Percentiles rank a stretch among this genome's conserved stretches.
Conservation (phyloP, 2,888 invertebrate genomes). For the Mylabris sibirica region DNA sequence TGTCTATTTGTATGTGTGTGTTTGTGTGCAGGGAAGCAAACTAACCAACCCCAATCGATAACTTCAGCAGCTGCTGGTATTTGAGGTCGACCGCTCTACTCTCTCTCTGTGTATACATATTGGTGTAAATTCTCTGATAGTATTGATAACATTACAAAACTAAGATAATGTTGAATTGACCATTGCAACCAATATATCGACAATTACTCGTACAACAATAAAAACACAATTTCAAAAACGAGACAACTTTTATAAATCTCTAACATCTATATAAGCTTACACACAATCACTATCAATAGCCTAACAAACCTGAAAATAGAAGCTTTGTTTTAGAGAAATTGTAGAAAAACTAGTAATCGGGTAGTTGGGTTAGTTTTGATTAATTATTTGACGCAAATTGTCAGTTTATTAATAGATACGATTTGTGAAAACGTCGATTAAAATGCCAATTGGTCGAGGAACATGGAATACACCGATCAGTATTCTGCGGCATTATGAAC, state of each 20-base stretch:
- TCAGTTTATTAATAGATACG: neutral
- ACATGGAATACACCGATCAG: conserved; percentile 49
- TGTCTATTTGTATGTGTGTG: neutral
- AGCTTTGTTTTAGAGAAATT: neutral
- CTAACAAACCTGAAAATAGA: neutral
- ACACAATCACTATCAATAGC: neutral
- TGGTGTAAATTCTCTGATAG: neutral
- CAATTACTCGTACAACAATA: neutral
- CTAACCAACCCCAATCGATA: conserved; percentile 17
- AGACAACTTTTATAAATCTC: no score
- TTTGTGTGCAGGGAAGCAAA: conserved; percentile 4
- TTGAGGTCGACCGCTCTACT: conserved; percentile 14
- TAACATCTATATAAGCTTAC: no score
- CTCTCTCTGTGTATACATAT: neutral
- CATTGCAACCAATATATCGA: neutral
- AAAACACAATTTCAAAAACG: neutral
- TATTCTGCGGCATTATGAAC: conserved; percentile 42
- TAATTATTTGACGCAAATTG: neutral
- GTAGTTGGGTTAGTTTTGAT: neutral
- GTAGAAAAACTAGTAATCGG: neutral
- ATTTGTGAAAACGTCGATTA: neutral
- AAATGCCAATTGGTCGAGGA: conserved; percentile 23
- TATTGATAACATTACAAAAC: neutral
- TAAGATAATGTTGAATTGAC: conserved; percentile 3
- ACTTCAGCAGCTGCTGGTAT: conserved; percentile 18